Evolutionary conservation across 2,888 invertebrate genomes (phyloP).

Genomic region (Thysanoteuthis rhombus): DNA sequence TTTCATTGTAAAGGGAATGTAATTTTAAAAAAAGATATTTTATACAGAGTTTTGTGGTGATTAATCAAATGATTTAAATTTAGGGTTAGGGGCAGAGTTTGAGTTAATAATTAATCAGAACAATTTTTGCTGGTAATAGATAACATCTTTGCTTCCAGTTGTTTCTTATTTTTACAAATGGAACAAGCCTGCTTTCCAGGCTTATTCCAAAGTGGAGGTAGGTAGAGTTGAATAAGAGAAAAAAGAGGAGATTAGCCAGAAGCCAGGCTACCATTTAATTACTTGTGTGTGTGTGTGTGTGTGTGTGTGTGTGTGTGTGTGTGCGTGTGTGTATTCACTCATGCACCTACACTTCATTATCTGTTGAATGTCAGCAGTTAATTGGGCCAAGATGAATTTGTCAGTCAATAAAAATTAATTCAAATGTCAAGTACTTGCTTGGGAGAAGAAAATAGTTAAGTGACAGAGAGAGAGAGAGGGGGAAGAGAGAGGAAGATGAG

Average conservation of each 20-base stretch:
- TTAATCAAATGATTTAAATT: too few species aligned
- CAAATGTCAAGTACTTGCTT: not conserved
- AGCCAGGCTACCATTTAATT: not conserved
- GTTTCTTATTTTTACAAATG: too few species aligned
- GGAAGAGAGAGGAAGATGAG: not conserved
- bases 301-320: not conserved
- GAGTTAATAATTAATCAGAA: too few species aligned
- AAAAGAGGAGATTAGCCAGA: not conserved
- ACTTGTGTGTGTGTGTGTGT: not conserved
- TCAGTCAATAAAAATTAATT: conserved; percentile 12
- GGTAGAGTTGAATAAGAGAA: not conserved
- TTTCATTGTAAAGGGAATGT: too few species aligned
- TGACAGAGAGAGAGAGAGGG: not conserved
- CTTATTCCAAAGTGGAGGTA: not conserved
- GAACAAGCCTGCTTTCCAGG: too few species aligned
- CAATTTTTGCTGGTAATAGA: too few species aligned
- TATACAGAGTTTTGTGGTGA: too few species aligned
- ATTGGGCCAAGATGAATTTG: not conserved
- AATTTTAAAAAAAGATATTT: too few species aligned
- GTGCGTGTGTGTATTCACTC: not conserved
- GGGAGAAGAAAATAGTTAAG: too few species aligned
- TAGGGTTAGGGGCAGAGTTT: too few species aligned
- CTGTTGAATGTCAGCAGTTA: conserved; percentile 12
- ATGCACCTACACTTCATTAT: not conserved
- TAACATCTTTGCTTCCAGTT: too few species aligned